Base-by-base conservation (phyloP, 2,888 invertebrate species). In the Gryllus longicercus region DNA sequence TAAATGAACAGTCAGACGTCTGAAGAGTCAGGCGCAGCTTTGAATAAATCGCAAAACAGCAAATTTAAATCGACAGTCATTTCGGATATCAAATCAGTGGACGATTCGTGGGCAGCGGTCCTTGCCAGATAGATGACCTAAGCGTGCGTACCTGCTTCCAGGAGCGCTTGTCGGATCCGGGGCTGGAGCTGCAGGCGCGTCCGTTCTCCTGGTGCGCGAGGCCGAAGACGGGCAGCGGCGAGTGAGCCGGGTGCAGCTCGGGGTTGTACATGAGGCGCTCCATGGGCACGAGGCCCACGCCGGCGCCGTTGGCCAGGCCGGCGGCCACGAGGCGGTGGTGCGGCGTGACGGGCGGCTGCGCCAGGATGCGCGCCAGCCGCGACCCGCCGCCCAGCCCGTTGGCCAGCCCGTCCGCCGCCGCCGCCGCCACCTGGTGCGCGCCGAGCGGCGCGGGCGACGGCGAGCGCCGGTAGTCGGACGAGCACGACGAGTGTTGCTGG, bases 131-230 rank as follows among this genome's bases (percentile, higher is more conserved):
- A 38, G 38, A 38, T 8, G 0, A 38, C 38, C 8, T 8, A 38
- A 38, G 8, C 4, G 38, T 38, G 38, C 88, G 82, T 78, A 86
- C 86, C 84, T 84, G 85, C 82, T 89, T 90, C 92, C 92, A 92
- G n/a, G 89, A 88, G 18, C 92, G 88, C 81, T 92, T 92, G 82
- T 92, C 92, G 78, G 92, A 91, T 75, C 90, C 90, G 0, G 93
- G 93, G 86, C 93, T 93, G 75, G 92, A 88, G 83, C 90, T 91
- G 78, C 89, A 88, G 83, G 89, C 92, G 75, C 81, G 80, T 5
- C 82, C 82, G 74, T 83, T 82, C 78, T 82, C 81, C 78, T 79
- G 63, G 18, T 80, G 77, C n/a, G 75, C 79, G n/a, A 81, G 79
- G 14, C 78, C 79, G 49, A 80, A 81, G 25, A 82, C 80, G 50